phyloP scores from a whole-genome alignment of 2,113 vertebrate species.

The Oreochromis niloticus region DNA sequence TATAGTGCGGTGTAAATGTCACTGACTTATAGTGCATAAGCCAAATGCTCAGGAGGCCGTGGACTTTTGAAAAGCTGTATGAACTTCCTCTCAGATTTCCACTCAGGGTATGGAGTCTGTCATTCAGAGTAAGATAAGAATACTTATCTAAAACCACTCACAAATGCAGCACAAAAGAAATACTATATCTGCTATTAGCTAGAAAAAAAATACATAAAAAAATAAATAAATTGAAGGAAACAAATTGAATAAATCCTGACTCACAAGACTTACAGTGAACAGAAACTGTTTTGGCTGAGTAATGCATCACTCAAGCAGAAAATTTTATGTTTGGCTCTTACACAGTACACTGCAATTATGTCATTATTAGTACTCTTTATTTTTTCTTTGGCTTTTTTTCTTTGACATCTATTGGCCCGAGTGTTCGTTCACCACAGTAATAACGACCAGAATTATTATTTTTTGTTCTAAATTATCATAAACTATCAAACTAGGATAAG shows the following conservation, averaged over 20 bases:
- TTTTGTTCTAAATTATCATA: background rate
- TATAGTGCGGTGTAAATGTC: background rate
- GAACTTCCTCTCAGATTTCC: constrained; percentile 7
- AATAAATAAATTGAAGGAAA: background rate
- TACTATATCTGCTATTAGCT: background rate
- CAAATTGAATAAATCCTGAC: background rate
- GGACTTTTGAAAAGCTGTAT: background rate
- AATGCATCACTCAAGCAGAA: background rate
- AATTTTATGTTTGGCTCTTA: background rate
- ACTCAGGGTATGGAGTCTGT: constrained; percentile 27
- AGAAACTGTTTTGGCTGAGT: background rate
- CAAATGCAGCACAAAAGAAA: constrained; percentile 43
- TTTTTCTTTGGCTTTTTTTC: background rate
- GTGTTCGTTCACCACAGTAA: background rate
- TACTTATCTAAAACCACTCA: constrained; percentile 42
- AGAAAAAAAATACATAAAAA: background rate
- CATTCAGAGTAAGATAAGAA: constrained; percentile 27
- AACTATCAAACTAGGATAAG: background rate
- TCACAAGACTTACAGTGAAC: background rate
- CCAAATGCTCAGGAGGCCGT: background rate
- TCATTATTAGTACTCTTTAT: background rate
- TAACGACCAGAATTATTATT: background rate
- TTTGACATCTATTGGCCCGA: background rate
- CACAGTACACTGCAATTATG: background rate
- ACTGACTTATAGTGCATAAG: background rate